These are phyloP conservation scores for Cherax quadricarinatus DNA, from an alignment of 1,140 invertebrate genomes.

Conservation along the genomic window DNA sequence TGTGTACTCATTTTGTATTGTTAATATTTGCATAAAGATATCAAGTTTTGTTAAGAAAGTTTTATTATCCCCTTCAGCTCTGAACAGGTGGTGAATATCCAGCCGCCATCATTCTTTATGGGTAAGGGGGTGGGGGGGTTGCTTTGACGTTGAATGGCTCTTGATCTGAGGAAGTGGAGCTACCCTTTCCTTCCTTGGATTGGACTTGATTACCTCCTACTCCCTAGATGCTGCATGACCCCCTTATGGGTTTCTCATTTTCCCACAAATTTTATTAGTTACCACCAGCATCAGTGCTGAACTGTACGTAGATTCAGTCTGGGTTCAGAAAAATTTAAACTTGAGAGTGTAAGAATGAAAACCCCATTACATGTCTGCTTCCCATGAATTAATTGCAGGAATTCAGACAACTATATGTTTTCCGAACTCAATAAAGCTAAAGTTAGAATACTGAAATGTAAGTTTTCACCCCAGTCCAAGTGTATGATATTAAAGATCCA, in stretches of 20 bases:
- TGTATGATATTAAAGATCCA: not conserved
- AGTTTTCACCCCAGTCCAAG: not conserved
- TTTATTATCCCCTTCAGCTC: conserved; percentile 3
- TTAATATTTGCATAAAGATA: not conserved
- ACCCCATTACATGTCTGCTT: not conserved
- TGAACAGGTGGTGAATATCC: not conserved
- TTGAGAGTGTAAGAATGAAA: not conserved
- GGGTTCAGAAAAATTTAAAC: not conserved
- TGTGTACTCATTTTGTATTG: not conserved
- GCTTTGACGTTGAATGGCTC: too few species aligned
- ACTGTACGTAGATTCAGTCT: not conserved
- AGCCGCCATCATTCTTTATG: too few species aligned
- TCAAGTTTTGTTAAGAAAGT: not conserved
- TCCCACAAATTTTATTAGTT: too few species aligned
- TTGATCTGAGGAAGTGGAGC: too few species aligned
- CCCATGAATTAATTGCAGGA: not conserved
- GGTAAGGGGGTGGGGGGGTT: too few species aligned
- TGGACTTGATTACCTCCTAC: too few species aligned
- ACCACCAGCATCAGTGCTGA: not conserved
- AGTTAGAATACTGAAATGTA: not conserved
- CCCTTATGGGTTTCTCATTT: too few species aligned
- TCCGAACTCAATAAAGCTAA: not conserved
- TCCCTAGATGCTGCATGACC: too few species aligned
- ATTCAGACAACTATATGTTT: not conserved
- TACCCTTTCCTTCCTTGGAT: too few species aligned